A percentile compares a stretch with the other conserved stretches of the same genome.
These are phyloP conservation scores for Microcaecilia unicolor DNA, from an alignment of 2,797 vertebrate species.

Conservation along the genomic window DNA sequence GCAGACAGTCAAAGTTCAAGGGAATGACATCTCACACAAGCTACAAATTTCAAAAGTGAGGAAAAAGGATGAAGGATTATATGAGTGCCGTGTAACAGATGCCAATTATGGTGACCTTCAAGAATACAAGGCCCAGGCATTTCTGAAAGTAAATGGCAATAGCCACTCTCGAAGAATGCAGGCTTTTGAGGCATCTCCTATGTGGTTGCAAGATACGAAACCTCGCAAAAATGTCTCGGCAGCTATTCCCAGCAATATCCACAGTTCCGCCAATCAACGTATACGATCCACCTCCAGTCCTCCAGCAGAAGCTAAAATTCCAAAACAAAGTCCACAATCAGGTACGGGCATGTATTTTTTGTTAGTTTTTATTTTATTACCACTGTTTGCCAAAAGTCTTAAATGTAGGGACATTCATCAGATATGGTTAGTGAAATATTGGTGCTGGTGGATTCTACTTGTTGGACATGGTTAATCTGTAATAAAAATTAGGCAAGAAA, in stretches of 20 bases:
- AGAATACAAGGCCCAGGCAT: slow-evolving; percentile 87
- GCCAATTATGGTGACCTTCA: slow-evolving; percentile 87
- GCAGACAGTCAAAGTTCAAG: slow-evolving; percentile 94
- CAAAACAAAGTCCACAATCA: slow-evolving; percentile 83
- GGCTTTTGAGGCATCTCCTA: slow-evolving; percentile 79
- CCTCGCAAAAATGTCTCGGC: slow-evolving; percentile 71
- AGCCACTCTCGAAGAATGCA: slow-evolving; percentile 70
- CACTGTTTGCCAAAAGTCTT: slow-evolving; percentile 23
- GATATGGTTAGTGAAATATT: neutral
- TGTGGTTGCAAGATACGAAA: slow-evolving; percentile 86
- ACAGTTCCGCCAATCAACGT: slow-evolving; percentile 69
- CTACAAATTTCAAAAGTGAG: slow-evolving; percentile 88
- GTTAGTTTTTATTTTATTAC: slow-evolving; percentile 40
- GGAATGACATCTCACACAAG: slow-evolving; percentile 94
- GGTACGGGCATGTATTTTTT: slow-evolving; percentile 69
- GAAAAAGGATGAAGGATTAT: slow-evolving; percentile 84
- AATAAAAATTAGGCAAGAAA: slow-evolving; percentile 3
- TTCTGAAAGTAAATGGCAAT: slow-evolving; percentile 77
- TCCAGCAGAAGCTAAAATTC: slow-evolving; percentile 75
- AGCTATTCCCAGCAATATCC: slow-evolving; percentile 59
- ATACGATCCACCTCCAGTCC: slow-evolving; percentile 72
- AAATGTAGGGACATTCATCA: slow-evolving; percentile 16
- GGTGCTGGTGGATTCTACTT: neutral
- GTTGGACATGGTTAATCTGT: neutral
- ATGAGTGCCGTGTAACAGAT: slow-evolving; percentile 86